Percentiles rank a stretch among this genome's conserved stretches.
phyloP scores from a whole-genome alignment of 2,113 vertebrate genomes.

The Daphoenositta chrysoptera region DNA sequence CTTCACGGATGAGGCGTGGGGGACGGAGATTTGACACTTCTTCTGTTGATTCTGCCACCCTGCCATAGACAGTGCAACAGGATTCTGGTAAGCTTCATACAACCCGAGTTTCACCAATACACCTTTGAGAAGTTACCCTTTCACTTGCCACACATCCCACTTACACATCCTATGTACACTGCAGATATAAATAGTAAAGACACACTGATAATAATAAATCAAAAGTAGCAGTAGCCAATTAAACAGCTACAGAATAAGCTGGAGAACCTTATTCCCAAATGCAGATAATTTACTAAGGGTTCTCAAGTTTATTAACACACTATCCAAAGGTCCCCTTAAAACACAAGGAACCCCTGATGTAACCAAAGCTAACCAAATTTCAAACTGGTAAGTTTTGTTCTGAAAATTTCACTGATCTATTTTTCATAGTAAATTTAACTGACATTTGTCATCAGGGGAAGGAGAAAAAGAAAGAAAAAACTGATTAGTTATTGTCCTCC shows the following conservation, averaged over 20 bases:
- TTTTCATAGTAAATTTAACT: neutral
- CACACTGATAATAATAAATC: neutral
- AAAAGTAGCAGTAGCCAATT: neutral
- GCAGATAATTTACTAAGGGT: neutral
- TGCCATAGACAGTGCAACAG: constrained; percentile 31
- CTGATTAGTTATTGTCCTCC: neutral
- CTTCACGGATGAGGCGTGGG: constrained; percentile 87
- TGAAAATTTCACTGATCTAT: neutral
- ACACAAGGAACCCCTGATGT: neutral
- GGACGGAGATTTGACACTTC: constrained; percentile 89
- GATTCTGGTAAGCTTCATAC: neutral
- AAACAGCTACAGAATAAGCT: neutral
- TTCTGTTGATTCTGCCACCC: constrained; percentile 90
- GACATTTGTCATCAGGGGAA: neutral
- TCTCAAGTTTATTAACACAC: neutral
- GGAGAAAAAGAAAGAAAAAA: neutral
- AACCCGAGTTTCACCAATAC: neutral
- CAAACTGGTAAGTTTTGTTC: neutral
- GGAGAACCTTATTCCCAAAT: neutral
- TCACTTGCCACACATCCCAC: neutral
- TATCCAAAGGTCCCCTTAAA: neutral
- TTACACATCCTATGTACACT: neutral
- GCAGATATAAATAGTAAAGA: neutral
- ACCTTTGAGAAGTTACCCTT: neutral
- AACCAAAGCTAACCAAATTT: neutral